phyloP scores from a whole-genome alignment of 1,140 invertebrate species.

The Cotesia glomerata region DNA sequence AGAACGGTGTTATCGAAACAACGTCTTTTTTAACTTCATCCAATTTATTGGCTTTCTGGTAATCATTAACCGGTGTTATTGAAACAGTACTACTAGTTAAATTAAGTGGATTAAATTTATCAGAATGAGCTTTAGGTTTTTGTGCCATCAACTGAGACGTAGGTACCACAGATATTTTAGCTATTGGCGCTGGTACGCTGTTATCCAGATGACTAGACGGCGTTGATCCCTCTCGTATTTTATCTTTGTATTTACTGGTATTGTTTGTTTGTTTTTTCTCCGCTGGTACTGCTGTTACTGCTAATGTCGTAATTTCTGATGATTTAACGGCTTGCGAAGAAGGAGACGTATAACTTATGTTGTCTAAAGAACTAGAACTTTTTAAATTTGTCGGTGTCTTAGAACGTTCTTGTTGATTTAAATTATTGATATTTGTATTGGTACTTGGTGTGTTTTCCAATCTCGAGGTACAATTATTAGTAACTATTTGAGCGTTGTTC shows the following conservation, averaged over 20 bases:
- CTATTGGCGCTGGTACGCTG: slow-evolving; percentile 28
- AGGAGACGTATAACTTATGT: slow-evolving; percentile 32
- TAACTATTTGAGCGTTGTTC: slow-evolving; percentile 1
- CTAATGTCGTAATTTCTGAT: slow-evolving; percentile 26
- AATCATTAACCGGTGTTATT: slow-evolving; percentile 58
- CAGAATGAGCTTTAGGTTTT: slow-evolving; percentile 45
- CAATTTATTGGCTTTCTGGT: slow-evolving; percentile 44
- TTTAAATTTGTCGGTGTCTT: slow-evolving; percentile 28
- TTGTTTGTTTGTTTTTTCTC: slow-evolving; percentile 42
- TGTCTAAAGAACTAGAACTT: slow-evolving; percentile 41
- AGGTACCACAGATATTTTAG: slow-evolving; percentile 51
- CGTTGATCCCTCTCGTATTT: slow-evolving; percentile 30
- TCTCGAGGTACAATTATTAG: not conserved
- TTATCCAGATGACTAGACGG: slow-evolving; percentile 33
- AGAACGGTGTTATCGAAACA: slow-evolving; percentile 55
- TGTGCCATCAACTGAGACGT: slow-evolving; percentile 50
- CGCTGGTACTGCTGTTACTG: not conserved
- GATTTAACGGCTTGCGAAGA: slow-evolving; percentile 32
- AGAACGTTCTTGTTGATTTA: slow-evolving; percentile 34
- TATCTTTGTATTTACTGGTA: slow-evolving; percentile 44
- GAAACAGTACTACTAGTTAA: slow-evolving; percentile 52
- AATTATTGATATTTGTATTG: slow-evolving; percentile 15
- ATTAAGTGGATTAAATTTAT: slow-evolving; percentile 53
- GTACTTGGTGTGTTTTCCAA: slow-evolving; percentile 5
- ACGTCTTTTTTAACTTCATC: slow-evolving; percentile 53